phyloP scores from a whole-genome alignment of 1,140 invertebrate genomes.

The Penaeus chinensis region DNA sequence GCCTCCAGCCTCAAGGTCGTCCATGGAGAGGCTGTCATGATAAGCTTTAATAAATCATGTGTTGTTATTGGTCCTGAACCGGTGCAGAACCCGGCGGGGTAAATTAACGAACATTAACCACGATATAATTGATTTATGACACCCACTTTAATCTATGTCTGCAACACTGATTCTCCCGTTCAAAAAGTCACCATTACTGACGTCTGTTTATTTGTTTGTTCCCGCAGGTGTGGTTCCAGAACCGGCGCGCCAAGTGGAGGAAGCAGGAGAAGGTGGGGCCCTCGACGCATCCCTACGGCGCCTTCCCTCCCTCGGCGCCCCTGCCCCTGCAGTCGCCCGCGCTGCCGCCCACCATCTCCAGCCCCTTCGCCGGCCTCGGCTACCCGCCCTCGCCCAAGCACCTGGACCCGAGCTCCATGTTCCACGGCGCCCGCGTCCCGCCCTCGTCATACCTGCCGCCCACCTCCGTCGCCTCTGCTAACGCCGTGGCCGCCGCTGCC shows the following conservation, averaged over 20 bases:
- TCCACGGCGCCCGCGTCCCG: slow-evolving; percentile 47
- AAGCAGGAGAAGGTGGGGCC: slow-evolving; percentile 89
- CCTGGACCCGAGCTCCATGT: slow-evolving; percentile 49
- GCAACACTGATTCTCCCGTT: no score
- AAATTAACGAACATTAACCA: no score
- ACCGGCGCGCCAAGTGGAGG: slow-evolving; percentile 89
- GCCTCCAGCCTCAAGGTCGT: no score
- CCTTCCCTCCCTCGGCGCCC: slow-evolving; percentile 60
- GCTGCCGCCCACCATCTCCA: slow-evolving; percentile 58
- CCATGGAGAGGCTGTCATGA: no score
- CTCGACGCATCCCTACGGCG: slow-evolving; percentile 63
- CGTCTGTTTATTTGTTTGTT: slow-evolving; percentile 62
- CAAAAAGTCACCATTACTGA: not conserved
- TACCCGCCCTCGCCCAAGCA: slow-evolving; percentile 58
- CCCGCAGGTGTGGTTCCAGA: slow-evolving; percentile 94
- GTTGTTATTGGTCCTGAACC: no score
- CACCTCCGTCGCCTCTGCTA: slow-evolving; percentile 24
- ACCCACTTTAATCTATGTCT: no score
- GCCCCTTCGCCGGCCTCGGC: slow-evolving; percentile 49
- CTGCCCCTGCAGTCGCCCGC: slow-evolving; percentile 58
- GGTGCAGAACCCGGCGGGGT: no score
- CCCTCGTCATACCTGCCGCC: slow-evolving; percentile 47
- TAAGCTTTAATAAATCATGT: no score
- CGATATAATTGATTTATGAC: no score
- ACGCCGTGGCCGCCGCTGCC: slow-evolving; percentile 8